These are phyloP conservation scores for Neodiprion pinetum DNA, from an alignment of 1,140 invertebrate species.

Conservation along the genomic window DNA sequence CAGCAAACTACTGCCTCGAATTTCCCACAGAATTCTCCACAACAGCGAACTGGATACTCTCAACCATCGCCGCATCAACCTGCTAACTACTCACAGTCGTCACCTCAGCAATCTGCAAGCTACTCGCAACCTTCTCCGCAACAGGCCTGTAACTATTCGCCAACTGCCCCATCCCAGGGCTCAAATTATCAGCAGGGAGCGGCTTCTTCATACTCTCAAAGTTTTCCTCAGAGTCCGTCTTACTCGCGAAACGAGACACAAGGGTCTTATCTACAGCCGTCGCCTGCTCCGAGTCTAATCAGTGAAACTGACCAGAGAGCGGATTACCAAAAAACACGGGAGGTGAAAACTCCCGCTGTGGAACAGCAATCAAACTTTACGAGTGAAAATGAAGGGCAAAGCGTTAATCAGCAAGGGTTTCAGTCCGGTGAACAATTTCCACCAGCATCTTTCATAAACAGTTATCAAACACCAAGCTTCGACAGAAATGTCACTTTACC, in stretches of 20 bases:
- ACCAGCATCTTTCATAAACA: not conserved
- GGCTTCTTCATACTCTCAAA: constrained; percentile 26
- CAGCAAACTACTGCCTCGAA: constrained; percentile 24
- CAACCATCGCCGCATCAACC: constrained; percentile 33
- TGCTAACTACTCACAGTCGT: constrained; percentile 26
- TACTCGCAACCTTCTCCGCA: constrained; percentile 23
- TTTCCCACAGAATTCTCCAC: constrained; percentile 30
- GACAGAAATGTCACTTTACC: not conserved
- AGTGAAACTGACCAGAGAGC: constrained; percentile 42
- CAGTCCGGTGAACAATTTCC: constrained; percentile 48
- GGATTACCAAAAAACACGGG: constrained; percentile 39
- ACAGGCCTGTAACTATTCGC: constrained; percentile 29
- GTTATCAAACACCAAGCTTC: not conserved
- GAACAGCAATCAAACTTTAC: constrained; percentile 48
- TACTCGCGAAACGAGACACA: constrained; percentile 9
- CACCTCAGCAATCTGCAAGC: constrained; percentile 27
- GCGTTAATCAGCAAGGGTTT: constrained; percentile 51
- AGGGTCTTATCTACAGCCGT: constrained; percentile 38
- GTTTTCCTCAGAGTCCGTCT: constrained; percentile 45
- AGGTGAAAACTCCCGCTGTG: constrained; percentile 41
- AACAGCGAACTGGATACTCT: constrained; percentile 29
- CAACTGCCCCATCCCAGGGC: constrained; percentile 19
- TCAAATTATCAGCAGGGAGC: constrained; percentile 33
- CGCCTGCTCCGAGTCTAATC: constrained; percentile 29
- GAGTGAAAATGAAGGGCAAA: constrained; percentile 38